Evolutionary conservation across 2,888 invertebrate genomes (phyloP).

Genomic region (Leptopilina syphax): DNA sequence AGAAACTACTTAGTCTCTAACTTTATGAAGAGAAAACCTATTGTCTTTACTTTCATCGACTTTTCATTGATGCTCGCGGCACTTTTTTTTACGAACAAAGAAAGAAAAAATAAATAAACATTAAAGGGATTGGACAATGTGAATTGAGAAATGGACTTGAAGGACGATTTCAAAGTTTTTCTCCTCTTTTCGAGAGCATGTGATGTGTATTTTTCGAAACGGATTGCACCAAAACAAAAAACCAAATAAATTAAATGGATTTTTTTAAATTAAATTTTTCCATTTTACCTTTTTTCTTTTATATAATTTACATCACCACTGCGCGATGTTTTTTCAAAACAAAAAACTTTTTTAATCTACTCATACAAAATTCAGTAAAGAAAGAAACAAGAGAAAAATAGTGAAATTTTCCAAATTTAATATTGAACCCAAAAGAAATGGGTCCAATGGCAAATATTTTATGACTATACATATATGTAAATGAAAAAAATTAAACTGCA

Average conservation of each 20-base stretch:
- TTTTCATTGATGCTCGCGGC: constrained; percentile 32
- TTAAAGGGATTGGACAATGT: neutral
- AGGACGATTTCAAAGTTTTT: neutral
- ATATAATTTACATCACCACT: too few relatives aligned
- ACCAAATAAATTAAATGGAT: neutral
- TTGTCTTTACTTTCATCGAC: constrained; percentile 11
- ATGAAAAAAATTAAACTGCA: neutral
- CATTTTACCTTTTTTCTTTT: too few relatives aligned
- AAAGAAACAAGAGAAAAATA: neutral
- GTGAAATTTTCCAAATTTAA: neutral
- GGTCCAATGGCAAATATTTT: neutral
- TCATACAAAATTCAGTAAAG: neutral
- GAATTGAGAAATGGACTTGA: neutral
- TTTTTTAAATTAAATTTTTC: too few relatives aligned
- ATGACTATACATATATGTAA: neutral
- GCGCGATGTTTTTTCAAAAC: too few relatives aligned
- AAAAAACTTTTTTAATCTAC: too few relatives aligned
- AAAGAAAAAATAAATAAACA: constrained; percentile 19
- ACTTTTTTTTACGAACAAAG: constrained; percentile 24
- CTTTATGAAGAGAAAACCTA: constrained; percentile 18
- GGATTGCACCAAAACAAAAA: constrained; percentile 4
- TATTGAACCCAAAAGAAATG: neutral
- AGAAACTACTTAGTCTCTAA: constrained; percentile 24
- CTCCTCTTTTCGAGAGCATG: neutral
- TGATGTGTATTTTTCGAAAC: neutral